Evolutionary conservation across 2,888 invertebrate genomes (phyloP).

Genomic region (Drosophila diplacantha): DNA sequence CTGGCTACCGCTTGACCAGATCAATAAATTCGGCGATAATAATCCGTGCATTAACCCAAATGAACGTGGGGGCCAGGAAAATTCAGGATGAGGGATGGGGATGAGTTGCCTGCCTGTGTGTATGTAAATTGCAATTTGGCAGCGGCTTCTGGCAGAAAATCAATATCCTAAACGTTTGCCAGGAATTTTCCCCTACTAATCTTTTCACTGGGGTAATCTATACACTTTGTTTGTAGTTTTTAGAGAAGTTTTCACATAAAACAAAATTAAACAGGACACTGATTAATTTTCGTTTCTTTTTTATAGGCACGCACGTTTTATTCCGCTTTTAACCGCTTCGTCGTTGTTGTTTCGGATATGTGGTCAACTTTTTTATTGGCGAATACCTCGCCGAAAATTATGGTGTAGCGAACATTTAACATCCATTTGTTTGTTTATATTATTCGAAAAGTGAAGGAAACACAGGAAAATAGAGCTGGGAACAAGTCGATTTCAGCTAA

Average conservation of each 20-base stretch:
- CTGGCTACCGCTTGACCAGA: conserved; percentile 41
- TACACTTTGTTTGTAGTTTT: background rate
- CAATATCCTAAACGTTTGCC: conserved; percentile 43
- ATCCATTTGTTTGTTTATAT: conserved; percentile 18
- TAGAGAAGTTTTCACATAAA: background rate
- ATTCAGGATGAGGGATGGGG: background rate
- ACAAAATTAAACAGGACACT: background rate
- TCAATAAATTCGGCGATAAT: conserved; percentile 51
- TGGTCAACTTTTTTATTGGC: background rate
- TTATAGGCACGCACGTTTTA: background rate
- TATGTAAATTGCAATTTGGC: conserved; percentile 47
- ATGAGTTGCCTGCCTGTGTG: conserved; percentile 1
- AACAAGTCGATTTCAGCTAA: background rate
- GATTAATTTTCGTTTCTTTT: background rate
- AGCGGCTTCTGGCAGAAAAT: conserved; percentile 49
- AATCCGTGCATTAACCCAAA: conserved; percentile 60
- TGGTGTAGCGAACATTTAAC: conserved; percentile 4
- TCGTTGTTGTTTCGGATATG: background rate
- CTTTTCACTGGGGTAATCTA: background rate
- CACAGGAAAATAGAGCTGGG: background rate
- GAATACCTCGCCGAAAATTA: background rate
- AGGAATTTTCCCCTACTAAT: conserved; percentile 25
- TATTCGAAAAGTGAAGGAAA: conserved; percentile 4
- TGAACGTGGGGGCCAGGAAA: conserved; percentile 9
- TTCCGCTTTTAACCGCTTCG: conserved; percentile 8